Base-by-base conservation (phyloP, 2,888 invertebrate genomes). In the Parthenolecanium corni region DNA sequence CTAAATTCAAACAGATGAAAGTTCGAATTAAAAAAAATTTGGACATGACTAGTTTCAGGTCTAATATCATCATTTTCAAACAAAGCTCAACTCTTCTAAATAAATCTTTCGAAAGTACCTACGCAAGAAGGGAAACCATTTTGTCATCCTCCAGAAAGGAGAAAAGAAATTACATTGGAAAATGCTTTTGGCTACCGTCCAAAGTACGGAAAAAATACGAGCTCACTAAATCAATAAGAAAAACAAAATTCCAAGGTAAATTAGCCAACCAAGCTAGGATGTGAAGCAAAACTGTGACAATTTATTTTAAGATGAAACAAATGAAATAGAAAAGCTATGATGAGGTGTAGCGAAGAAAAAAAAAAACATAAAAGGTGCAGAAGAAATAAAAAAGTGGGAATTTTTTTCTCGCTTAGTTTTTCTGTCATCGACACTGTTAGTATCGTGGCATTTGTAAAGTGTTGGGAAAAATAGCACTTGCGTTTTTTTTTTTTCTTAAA, bases 241-340 rank as follows among this genome's bases (percentile, higher is more conserved):
- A 42, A n/a, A 42, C 23, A 47, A 56, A 64, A n/a, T 64, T 49
- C 20, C 40, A 24, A 31, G 57, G 44, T 51, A 57, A 56, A 49
- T 64, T 56, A 36, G 51, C 46, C 31, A 18, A 11, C 56, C 31
- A 31, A 31, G 25, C 16, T 16, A 24, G 46, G 6, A 4, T 18
- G 44, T 14, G 18, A 42, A 42, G 18, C n/a, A 18, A 42, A 42
- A 14, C 44, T 9, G 18, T 42, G 44, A 18, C 44, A 42, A 16
- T 42, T 42, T 42, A 42, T 42, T 42, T 18, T 31, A 14, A 42
- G 18, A 14, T 4, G n/a, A 42, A 42, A 42, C 4, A 42, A 42
- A 42, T 4, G 14, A 9, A 42, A 42, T 42, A 14, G 44, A 31
- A 31, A 4, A 4, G 31, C 9, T 6, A 9, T 4, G 31, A 31